These are phyloP conservation scores for Antheraea assamensis DNA, from an alignment of 2,888 invertebrate genomes.

Conservation along the genomic window DNA sequence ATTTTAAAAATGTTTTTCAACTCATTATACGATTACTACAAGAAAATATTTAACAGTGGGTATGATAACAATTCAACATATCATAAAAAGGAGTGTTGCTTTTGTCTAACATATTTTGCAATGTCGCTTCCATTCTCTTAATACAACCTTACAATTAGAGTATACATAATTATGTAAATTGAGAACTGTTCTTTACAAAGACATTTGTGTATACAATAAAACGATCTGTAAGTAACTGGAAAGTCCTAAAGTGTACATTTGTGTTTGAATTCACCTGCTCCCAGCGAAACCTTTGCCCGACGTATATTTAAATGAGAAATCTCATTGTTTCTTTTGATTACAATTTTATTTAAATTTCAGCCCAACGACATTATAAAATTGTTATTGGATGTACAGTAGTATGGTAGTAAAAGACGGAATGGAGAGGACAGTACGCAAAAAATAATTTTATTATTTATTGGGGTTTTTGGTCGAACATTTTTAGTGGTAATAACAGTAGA, in stretches of 20 bases:
- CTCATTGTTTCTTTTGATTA: constrained; percentile 8
- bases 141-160: not conserved
- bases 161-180: not conserved
- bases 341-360: not conserved
- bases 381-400: not conserved
- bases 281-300: not conserved
- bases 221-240: not conserved
- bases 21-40: not conserved
- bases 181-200: not conserved
- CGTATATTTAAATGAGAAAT: not conserved
- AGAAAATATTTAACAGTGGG: not conserved
- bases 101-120: not conserved
- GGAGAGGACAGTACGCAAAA: not conserved
- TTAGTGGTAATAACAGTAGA: not conserved
- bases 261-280: not conserved
- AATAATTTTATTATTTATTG: not conserved
- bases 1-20: not conserved
- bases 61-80: not conserved
- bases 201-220: not conserved
- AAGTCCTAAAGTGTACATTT: not conserved
- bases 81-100: not conserved
- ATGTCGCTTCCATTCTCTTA: not conserved
- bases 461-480: not conserved
- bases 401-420: not conserved
- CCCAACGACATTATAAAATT: not conserved